phyloP scores from a whole-genome alignment of 2,888 invertebrate species.

The Salpingus planirostris region DNA sequence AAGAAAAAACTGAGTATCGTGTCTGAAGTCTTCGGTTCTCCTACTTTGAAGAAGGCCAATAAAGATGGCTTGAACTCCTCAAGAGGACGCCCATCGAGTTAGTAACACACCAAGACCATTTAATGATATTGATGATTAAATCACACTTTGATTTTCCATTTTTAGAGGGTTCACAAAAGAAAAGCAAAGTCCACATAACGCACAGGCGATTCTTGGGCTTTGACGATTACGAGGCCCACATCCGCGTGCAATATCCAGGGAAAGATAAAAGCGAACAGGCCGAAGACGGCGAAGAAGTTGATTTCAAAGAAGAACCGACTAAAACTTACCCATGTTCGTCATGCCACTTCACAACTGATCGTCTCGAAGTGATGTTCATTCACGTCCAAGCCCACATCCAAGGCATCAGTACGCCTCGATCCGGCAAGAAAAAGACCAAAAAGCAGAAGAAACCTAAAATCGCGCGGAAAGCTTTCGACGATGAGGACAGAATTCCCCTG shows the following conservation, averaged over 20 bases:
- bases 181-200: constrained; percentile 36
- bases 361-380: constrained; percentile 64
- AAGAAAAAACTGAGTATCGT: constrained; percentile 47
- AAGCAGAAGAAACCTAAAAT: constrained; percentile 3
- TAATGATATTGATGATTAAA: too few species aligned
- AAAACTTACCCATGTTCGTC: constrained; percentile 22
- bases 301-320: constrained; percentile 21
- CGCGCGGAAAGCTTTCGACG: constrained; percentile 3
- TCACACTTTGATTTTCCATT: too few species aligned
- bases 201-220: constrained; percentile 44
- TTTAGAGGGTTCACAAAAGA: too few species aligned
- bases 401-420: constrained; percentile 23
- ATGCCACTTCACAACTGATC: constrained; percentile 50
- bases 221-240: constrained; percentile 52
- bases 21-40: constrained; percentile 44
- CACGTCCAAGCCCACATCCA: constrained; percentile 64
- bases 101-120: constrained; percentile 9
- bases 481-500: constrained; percentile 11
- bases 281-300: constrained; percentile 24
- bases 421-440: neutral
- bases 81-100: constrained; percentile 10
- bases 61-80: constrained; percentile 18
- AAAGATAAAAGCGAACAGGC: constrained; percentile 21
- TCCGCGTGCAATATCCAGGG: constrained; percentile 51
- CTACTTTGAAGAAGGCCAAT: constrained; percentile 39